Conservation (phyloP, 1,140 invertebrate species). For the Meloidogyne chitwoodi region DNA sequence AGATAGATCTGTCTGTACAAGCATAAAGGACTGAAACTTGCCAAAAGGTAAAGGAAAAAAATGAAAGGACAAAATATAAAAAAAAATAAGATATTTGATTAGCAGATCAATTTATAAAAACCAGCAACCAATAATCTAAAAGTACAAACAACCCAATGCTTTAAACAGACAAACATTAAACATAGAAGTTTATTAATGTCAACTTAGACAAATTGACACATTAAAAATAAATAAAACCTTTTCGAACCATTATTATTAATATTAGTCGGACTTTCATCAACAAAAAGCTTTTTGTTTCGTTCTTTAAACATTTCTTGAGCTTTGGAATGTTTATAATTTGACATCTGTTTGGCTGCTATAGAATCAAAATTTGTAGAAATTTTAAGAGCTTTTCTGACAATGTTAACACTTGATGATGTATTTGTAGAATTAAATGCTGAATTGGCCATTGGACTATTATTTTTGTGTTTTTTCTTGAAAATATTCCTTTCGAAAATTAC, state of each 20-base stretch:
- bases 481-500: background rate
- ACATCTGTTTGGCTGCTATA: constrained; percentile 5
- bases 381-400: constrained; percentile 1
- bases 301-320: constrained; percentile 18
- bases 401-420: background rate
- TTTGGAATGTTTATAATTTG: constrained; percentile 13
- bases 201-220: too few species aligned
- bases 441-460: too few species aligned
- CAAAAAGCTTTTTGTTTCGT: background rate
- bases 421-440: too few species aligned
- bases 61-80: too few species aligned
- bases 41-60: too few species aligned
- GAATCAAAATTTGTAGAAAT: constrained; percentile 13
- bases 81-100: too few species aligned
- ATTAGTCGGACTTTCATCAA: background rate
- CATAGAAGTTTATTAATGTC: background rate
- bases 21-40: too few species aligned
- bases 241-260: background rate
- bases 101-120: too few species aligned
- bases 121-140: too few species aligned
- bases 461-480: background rate
- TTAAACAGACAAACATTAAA: background rate
- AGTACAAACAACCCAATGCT: too few species aligned
- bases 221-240: background rate
- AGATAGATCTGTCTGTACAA: too few species aligned